phyloP scores from a whole-genome alignment of 2,888 invertebrate species.

The Calameuta idolon region DNA sequence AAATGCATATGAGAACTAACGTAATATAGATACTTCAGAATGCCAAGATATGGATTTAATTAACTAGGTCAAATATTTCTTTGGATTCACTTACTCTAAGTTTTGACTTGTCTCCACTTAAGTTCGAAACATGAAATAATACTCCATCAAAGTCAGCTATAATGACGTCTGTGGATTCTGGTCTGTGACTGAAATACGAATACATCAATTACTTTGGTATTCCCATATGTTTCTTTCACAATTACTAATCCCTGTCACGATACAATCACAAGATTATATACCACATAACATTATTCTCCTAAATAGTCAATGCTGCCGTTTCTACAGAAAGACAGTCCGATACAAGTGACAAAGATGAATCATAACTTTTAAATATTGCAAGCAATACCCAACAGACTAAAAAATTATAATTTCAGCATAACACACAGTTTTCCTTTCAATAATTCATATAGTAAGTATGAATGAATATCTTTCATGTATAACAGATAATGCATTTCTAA shows the following conservation, averaged over 20 bases:
- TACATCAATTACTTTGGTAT: neutral
- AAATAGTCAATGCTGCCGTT: neutral
- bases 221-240: neutral
- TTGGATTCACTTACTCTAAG: constrained; percentile 81
- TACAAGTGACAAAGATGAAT: neutral
- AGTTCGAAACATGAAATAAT: constrained; percentile 97
- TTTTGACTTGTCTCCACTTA: constrained; percentile 96
- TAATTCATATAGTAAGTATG: neutral
- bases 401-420: neutral
- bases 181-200: constrained; percentile 83
- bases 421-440: neutral
- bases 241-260: no score
- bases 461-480: neutral
- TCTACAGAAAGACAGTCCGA: neutral
- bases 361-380: neutral
- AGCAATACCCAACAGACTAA: neutral
- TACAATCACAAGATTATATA: neutral
- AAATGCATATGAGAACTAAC: constrained; percentile 20
- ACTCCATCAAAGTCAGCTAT: constrained; percentile 99
- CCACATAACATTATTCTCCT: neutral
- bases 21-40: constrained; percentile 6
- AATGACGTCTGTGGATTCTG: constrained; percentile 93
- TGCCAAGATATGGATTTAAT: constrained; percentile 9
- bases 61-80: constrained; percentile 5
- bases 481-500: neutral